Evolutionary conservation across 1,140 invertebrate genomes (phyloP).

Genomic region (Drosophila arawakana): DNA sequence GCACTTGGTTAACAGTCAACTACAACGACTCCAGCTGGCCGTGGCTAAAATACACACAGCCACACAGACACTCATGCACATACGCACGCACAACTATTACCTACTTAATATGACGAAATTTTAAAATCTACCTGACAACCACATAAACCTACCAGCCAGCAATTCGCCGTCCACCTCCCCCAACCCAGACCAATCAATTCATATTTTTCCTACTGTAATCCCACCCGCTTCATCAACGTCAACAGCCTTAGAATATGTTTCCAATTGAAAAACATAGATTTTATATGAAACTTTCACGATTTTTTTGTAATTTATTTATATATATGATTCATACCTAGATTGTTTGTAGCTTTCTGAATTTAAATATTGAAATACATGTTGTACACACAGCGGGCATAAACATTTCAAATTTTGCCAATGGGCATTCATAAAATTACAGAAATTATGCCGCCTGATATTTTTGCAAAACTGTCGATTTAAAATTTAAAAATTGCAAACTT

Average conservation of each 20-base stretch:
- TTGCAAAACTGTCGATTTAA: constrained; percentile 47
- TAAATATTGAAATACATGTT: constrained; percentile 58
- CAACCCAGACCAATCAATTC: background rate
- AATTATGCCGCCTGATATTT: constrained; percentile 44
- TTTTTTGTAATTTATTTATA: constrained; percentile 17
- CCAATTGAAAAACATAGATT: constrained; percentile 61
- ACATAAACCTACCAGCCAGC: background rate
- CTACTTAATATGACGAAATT: constrained; percentile 57
- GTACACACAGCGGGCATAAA: constrained; percentile 58
- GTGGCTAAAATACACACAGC: constrained; percentile 22
- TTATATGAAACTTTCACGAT: constrained; percentile 34
- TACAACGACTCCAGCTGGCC: constrained; percentile 39
- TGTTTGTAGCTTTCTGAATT: constrained; percentile 50
- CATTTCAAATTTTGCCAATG: constrained; percentile 57
- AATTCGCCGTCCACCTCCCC: background rate
- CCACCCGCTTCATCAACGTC: constrained; percentile 17
- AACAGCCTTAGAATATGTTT: constrained; percentile 17
- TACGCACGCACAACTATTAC: constrained; percentile 31
- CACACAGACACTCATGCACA: too few relatives aligned
- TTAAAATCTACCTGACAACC: constrained; percentile 43
- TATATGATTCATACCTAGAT: constrained; percentile 43
- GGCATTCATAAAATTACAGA: constrained; percentile 52
- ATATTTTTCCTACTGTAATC: background rate
- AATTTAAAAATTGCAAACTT: constrained; percentile 16
- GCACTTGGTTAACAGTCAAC: constrained; percentile 44